A percentile compares a stretch with the other conserved stretches of the same genome.
phyloP scores from a whole-genome alignment of 2,113 vertebrate species.

The Apistogramma diplotaenia region DNA sequence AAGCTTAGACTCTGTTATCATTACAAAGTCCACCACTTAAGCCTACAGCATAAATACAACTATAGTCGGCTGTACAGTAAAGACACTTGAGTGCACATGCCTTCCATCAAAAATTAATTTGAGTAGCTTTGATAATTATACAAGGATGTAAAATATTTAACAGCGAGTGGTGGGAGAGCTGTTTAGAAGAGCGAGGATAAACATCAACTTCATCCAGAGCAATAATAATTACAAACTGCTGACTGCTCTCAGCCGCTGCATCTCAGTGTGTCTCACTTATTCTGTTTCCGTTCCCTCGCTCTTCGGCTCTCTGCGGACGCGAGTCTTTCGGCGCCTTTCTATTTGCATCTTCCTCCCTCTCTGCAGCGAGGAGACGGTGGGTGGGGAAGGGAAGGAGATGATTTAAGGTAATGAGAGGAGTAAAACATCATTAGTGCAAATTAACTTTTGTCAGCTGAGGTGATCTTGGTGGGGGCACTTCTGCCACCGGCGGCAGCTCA shows the following conservation, averaged over 20 bases:
- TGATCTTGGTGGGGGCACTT: conserved; percentile 77
- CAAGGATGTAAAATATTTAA: conserved; percentile 63
- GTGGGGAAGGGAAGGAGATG: conserved; percentile 60
- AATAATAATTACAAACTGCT: conserved; percentile 64
- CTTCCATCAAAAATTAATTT: conserved; percentile 66
- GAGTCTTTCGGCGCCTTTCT: conserved; percentile 29
- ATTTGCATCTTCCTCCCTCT: conserved; percentile 40
- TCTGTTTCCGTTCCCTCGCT: conserved; percentile 10
- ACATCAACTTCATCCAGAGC: conserved; percentile 46
- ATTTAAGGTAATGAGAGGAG: conserved; percentile 84
- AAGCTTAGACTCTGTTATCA: conserved; percentile 62
- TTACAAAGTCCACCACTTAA: conserved; percentile 75
- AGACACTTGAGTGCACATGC: conserved; percentile 45
- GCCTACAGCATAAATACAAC: conserved; percentile 71
- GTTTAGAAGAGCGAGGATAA: conserved; percentile 27
- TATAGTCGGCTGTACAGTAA: conserved; percentile 57
- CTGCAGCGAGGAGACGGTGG: conserved; percentile 20
- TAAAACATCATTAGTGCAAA: conserved; percentile 84
- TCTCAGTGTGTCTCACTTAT: conserved; percentile 34
- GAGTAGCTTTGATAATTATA: conserved; percentile 70
- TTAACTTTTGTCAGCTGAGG: conserved; percentile 84
- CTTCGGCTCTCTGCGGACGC: neutral
- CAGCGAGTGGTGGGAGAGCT: conserved; percentile 22
- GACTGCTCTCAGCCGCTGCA: conserved; percentile 16
- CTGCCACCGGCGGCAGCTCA: conserved; percentile 73